Percentiles rank a stretch among this genome's conserved stretches.
Conservation (phyloP, 2,888 invertebrate species). For the Priocnemis perturbator region DNA sequence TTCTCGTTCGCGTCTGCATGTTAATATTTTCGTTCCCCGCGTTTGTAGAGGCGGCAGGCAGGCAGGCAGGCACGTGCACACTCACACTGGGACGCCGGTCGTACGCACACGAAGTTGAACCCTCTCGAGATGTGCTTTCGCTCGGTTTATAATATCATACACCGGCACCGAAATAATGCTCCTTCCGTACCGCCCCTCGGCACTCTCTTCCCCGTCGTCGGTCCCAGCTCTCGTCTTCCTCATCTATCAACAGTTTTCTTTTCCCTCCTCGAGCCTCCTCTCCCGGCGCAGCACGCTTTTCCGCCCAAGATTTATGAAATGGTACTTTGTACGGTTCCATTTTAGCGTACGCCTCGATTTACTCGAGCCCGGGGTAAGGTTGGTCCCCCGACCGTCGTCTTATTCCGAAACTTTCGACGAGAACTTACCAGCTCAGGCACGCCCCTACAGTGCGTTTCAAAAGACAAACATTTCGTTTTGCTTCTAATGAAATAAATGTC, state of each 20-base stretch:
- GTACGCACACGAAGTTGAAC: constrained; percentile 21
- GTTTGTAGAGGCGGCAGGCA: too few relatives aligned
- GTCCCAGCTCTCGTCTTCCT: constrained; percentile 48
- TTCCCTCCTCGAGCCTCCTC: constrained; percentile 48
- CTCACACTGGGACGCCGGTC: constrained; percentile 2
- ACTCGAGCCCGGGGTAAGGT: constrained; percentile 45
- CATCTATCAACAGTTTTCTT: constrained; percentile 70
- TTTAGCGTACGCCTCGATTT: constrained; percentile 64
- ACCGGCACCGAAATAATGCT: constrained; percentile 62
- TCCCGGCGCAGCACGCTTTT: constrained; percentile 46
- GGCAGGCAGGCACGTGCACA: constrained; percentile 15
- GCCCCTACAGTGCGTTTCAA: constrained; percentile 26
- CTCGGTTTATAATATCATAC: constrained; percentile 64
- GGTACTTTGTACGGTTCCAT: constrained; percentile 69
- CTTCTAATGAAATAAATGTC: too few relatives aligned
- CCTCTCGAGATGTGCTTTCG: constrained; percentile 31
- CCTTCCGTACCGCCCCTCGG: constrained; percentile 36
- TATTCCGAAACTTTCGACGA: constrained; percentile 54
- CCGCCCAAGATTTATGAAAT: constrained; percentile 68
- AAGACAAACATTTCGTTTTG: constrained; percentile 11
- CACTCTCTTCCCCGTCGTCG: constrained; percentile 17
- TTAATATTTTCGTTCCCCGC: too few relatives aligned
- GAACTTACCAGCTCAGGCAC: constrained; percentile 31
- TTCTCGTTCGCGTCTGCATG: neutral
- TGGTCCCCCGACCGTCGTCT: constrained; percentile 41